Conservation (phyloP, 2,888 invertebrate species). For the Allolobophora icterica region DNA sequence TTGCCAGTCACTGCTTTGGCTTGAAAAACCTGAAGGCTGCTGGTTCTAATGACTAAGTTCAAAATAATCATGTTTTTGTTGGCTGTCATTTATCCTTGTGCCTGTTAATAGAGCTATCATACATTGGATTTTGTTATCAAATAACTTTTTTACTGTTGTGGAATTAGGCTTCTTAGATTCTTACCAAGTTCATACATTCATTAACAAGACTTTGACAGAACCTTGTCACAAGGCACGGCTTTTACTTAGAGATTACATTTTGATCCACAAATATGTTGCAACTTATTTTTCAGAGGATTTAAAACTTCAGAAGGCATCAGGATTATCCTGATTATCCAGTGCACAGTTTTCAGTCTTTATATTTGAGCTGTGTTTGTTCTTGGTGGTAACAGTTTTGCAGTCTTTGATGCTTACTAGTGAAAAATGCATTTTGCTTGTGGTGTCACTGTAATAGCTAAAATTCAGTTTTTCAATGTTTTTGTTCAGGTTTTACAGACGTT, state of each 20-base stretch:
- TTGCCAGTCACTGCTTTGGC: too few relatives aligned
- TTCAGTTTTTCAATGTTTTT: background rate
- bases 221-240: background rate
- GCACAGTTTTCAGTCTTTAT: background rate
- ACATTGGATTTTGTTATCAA: too few relatives aligned
- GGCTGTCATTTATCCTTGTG: too few relatives aligned
- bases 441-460: background rate
- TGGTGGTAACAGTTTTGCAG: background rate
- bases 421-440: background rate
- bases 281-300: too few relatives aligned
- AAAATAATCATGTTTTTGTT: too few relatives aligned
- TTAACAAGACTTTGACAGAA: background rate
- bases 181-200: background rate
- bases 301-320: too few relatives aligned
- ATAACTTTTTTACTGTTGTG: background rate
- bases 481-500: constrained; percentile 13
- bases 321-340: too few relatives aligned
- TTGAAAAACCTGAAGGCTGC: too few relatives aligned
- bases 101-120: too few relatives aligned
- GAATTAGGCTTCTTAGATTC: background rate
- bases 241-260: too few relatives aligned
- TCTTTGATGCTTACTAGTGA: background rate
- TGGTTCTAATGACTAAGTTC: too few relatives aligned
- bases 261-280: too few relatives aligned
- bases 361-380: background rate